These are phyloP conservation scores for Hucho hucho DNA, from an alignment of 2,113 vertebrate genomes.

Conservation along the genomic window DNA sequence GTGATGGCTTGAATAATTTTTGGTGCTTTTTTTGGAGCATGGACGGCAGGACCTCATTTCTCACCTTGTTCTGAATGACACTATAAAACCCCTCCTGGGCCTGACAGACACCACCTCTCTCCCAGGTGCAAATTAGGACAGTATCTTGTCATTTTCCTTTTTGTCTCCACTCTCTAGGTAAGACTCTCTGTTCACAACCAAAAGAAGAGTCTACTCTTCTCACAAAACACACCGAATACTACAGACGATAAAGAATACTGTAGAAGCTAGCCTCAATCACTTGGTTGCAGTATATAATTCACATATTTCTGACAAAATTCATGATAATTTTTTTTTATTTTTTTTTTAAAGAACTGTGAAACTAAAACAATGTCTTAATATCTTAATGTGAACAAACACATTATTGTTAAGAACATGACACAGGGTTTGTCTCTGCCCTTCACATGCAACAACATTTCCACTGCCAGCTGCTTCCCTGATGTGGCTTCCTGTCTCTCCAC, in stretches of 20 bases:
- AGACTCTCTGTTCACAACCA: constrained; percentile 62
- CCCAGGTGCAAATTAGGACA: constrained; percentile 74
- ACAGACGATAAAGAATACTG: not conserved
- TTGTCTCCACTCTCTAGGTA: constrained; percentile 61
- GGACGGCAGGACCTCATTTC: constrained; percentile 55
- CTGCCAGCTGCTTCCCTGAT: constrained; percentile 6
- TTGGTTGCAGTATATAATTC: not conserved
- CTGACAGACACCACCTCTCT: constrained; percentile 61
- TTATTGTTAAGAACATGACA: constrained; percentile 1
- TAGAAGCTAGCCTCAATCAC: not conserved
- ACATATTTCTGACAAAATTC: not conserved
- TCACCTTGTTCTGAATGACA: constrained; percentile 73
- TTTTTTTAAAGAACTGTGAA: not conserved
- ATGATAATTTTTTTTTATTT: too few relatives aligned
- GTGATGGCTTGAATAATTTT: constrained; percentile 77
- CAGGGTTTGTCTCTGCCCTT: not conserved
- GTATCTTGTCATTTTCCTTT: constrained; percentile 75
- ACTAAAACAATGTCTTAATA: not conserved
- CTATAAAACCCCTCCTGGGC: constrained; percentile 69
- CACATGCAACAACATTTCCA: not conserved
- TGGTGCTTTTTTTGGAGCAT: constrained; percentile 56
- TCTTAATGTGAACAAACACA: not conserved
- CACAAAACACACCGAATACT: not conserved
- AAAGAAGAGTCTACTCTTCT: constrained; percentile 27
- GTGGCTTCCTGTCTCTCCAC: not conserved